Percentiles rank a stretch among this genome's conserved stretches.
phyloP scores from a whole-genome alignment of 2,113 vertebrate species.

The Puffinus mauretanicus region DNA sequence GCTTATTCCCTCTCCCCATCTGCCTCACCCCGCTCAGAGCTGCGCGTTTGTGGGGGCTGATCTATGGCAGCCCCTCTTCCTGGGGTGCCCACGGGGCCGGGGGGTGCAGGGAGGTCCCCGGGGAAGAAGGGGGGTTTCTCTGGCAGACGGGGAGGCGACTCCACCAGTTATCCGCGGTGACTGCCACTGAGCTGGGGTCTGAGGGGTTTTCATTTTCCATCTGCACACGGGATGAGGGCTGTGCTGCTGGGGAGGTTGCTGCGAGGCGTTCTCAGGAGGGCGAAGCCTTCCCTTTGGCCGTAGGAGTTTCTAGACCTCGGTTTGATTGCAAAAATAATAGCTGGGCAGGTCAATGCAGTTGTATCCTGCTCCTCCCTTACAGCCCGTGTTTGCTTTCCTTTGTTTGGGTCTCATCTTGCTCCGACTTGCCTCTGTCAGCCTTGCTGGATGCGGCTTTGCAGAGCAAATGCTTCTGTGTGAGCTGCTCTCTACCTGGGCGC shows the following conservation, averaged over 20 bases:
- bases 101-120: rapidly evolving
- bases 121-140: neutral
- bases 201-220: neutral
- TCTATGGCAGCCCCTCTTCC: neutral
- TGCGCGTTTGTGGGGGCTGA: neutral
- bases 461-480: neutral
- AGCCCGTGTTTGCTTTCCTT: constrained; percentile 20
- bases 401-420: constrained; percentile 39
- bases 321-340: neutral
- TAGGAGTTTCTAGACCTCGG: neutral
- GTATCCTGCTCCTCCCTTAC: constrained; percentile 40
- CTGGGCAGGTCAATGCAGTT: constrained; percentile 2
- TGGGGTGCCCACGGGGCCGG: neutral
- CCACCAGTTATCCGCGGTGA: neutral
- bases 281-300: neutral
- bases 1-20: constrained; percentile 22
- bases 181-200: neutral
- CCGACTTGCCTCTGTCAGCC: neutral
- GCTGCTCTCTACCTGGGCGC: neutral
- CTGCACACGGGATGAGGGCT: rapidly evolving
- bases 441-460: neutral
- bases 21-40: rapidly evolving
- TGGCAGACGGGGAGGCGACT: neutral
- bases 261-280: neutral
- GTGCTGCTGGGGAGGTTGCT: neutral